Conservation (phyloP, 2,797 vertebrate species). For the Octomys mimax region DNA sequence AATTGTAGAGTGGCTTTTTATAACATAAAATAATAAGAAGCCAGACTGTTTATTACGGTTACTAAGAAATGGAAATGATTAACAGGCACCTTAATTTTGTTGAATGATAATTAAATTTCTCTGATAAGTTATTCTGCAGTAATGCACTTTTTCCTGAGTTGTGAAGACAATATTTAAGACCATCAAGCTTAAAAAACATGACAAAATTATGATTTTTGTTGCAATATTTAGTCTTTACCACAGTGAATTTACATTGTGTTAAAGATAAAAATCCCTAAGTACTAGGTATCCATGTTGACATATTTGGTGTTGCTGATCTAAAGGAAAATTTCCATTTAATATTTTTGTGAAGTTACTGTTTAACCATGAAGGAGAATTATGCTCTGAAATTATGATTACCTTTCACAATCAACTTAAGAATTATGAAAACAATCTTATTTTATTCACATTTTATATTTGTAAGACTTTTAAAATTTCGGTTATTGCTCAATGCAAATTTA, state of each 20-base stretch:
- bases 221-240: neutral
- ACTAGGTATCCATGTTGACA: neutral
- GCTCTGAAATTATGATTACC: conserved; percentile 27
- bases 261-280: neutral
- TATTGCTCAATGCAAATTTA: neutral
- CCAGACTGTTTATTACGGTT: neutral
- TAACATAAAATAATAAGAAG: neutral
- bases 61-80: conserved; percentile 47
- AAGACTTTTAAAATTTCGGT: conserved; percentile 41
- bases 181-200: neutral
- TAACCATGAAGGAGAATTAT: conserved; percentile 12
- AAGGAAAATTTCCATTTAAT: conserved; percentile 23
- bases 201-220: conserved; percentile 28
- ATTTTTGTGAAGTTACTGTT: neutral
- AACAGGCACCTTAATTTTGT: conserved; percentile 11
- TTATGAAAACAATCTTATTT: conserved; percentile 13
- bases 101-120: conserved; percentile 20
- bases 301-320: conserved; percentile 1
- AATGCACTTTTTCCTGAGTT: conserved; percentile 8
- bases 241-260: neutral
- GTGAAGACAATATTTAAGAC: conserved; percentile 48
- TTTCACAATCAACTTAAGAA: neutral
- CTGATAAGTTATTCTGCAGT: conserved; percentile 52
- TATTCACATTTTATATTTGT: neutral
- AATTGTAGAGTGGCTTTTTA: neutral